These are phyloP conservation scores for Hydractinia symbiolongicarpus DNA, from an alignment of 30 jellyfish, hydroid and myxozoan genomes.

Conservation along the genomic window DNA sequence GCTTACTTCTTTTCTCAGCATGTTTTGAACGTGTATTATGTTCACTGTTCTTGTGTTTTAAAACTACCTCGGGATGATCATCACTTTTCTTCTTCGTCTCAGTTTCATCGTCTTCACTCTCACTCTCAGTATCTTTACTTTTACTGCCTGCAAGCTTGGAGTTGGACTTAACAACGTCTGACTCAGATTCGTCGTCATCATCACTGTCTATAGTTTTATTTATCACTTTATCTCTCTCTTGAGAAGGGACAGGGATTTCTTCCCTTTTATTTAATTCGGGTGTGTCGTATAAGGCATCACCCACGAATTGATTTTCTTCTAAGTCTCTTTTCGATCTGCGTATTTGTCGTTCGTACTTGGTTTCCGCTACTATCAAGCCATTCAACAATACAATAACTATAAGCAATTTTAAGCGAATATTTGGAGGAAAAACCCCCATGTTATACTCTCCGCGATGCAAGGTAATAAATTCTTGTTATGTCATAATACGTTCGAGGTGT, in stretches of 20 bases:
- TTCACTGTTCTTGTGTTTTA: neutral
- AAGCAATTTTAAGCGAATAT: conserved; percentile 1
- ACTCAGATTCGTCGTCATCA: too few relatives aligned
- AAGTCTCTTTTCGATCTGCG: conserved; percentile 68
- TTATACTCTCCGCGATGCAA: neutral
- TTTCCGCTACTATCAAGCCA: conserved; percentile 15
- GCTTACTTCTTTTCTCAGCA: neutral
- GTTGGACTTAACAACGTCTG: too few relatives aligned
- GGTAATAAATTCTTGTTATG: too few relatives aligned
- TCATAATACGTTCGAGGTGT: too few relatives aligned
- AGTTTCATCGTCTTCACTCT: conserved; percentile 6
- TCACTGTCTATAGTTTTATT: neutral
- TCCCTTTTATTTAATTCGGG: conserved; percentile 29
- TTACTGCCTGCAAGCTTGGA: neutral
- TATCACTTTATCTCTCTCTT: neutral
- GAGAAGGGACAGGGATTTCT: conserved; percentile 31
- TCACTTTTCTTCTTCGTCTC: neutral
- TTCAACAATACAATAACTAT: conserved; percentile 14
- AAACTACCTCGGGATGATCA: neutral
- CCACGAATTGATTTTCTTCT: conserved; percentile 48
- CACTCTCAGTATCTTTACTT: neutral
- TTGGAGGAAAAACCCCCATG: conserved; percentile 24
- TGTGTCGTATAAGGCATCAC: conserved; percentile 68
- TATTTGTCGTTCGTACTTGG: conserved; percentile 19
- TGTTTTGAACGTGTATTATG: neutral